phyloP scores from a whole-genome alignment of 2,888 invertebrate genomes.

The Poecilobothrus nobilitatus region DNA sequence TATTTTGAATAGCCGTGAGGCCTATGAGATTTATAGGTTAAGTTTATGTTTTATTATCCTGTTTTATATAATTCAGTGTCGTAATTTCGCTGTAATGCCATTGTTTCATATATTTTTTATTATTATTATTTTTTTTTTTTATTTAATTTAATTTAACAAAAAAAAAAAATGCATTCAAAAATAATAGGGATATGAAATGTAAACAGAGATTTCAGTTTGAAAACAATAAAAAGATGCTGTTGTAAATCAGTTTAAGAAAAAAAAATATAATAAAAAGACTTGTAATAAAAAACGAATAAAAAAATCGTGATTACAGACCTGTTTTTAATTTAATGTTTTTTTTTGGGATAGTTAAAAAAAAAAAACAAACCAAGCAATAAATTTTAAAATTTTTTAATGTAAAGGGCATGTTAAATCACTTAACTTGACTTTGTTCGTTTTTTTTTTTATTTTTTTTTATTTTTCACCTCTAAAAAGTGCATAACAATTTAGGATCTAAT shows the following conservation, averaged over 20 bases:
- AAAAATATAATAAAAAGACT: background rate
- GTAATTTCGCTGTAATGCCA: too few relatives aligned
- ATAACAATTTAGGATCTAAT: too few relatives aligned
- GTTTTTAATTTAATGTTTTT: background rate
- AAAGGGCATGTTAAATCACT: background rate
- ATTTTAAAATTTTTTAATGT: background rate
- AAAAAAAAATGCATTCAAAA: too few relatives aligned
- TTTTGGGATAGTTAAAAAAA: background rate
- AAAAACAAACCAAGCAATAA: background rate
- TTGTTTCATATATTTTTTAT: too few relatives aligned
- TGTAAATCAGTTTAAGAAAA: background rate
- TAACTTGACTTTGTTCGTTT: too few relatives aligned
- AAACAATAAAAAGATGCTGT: background rate
- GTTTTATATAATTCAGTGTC: too few relatives aligned
- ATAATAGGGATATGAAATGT: too few relatives aligned
- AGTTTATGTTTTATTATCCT: too few relatives aligned
- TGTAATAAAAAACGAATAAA: background rate
- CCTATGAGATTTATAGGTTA: too few relatives aligned
- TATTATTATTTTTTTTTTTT: too few relatives aligned
- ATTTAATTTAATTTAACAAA: too few relatives aligned
- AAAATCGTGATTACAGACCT: background rate
- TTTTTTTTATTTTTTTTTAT: background rate
- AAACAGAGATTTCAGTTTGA: background rate
- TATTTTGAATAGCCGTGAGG: too few relatives aligned
- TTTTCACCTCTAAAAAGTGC: background rate